These are phyloP conservation scores for Blera fallax DNA, from an alignment of 2,888 invertebrate genomes.

Conservation along the genomic window DNA sequence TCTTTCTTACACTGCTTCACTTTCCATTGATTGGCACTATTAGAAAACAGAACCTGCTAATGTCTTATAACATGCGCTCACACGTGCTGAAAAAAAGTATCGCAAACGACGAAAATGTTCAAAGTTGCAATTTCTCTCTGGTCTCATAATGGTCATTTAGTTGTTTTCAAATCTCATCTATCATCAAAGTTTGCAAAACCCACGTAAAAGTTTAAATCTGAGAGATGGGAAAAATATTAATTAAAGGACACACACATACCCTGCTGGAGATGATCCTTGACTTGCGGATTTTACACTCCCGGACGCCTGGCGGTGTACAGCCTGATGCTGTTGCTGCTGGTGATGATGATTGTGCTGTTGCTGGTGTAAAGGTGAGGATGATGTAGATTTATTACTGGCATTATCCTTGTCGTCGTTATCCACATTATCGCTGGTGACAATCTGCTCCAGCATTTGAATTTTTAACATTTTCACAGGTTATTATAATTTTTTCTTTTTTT, in stretches of 20 bases:
- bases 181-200: conserved; percentile 15
- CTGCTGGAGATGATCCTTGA: conserved; percentile 81
- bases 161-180: conserved; percentile 29
- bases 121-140: conserved; percentile 1
- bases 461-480: conserved; percentile 84
- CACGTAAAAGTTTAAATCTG: conserved; percentile 1
- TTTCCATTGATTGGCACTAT: conserved; percentile 43
- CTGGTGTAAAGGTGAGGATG: conserved; percentile 79
- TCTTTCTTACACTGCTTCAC: conserved; percentile 34
- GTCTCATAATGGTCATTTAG: conserved; percentile 5
- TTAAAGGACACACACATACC: conserved; percentile 76
- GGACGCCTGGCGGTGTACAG: conserved; percentile 67
- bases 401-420: conserved; percentile 75
- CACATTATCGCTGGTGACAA: conserved; percentile 85
- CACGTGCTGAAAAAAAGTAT: conserved; percentile 3
- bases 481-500: conserved; percentile 18
- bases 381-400: conserved; percentile 75
- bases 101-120: background rate
- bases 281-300: conserved; percentile 78
- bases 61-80: conserved; percentile 17
- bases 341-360: conserved; percentile 58
- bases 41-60: conserved; percentile 5
- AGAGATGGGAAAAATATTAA: background rate
- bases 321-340: conserved; percentile 65
- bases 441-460: conserved; percentile 89